phyloP scores from a whole-genome alignment of 2,888 invertebrate genomes.

The Protodeltote pygarga region DNA sequence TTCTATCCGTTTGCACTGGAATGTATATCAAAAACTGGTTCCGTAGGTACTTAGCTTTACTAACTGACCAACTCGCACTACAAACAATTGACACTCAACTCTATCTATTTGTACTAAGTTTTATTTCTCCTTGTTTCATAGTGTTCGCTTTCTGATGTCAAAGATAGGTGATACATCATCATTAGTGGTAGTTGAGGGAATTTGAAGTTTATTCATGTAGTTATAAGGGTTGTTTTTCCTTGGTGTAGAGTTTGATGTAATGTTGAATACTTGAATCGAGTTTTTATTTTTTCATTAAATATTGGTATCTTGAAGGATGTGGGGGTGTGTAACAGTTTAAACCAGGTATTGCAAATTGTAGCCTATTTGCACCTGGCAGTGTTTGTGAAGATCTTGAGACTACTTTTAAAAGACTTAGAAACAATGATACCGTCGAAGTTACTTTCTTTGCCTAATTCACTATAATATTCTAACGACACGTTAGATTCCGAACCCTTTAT shows the following conservation, averaged over 20 bases:
- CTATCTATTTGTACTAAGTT: conserved; percentile 2
- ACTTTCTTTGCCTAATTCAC: no score
- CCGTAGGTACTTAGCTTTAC: conserved; percentile 63
- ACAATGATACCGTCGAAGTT: no score
- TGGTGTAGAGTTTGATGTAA: neutral
- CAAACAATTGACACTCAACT: conserved; percentile 20
- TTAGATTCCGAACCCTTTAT: no score
- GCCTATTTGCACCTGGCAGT: no score
- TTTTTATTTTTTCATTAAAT: conserved; percentile 20
- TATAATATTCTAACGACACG: no score
- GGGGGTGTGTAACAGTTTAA: no score
- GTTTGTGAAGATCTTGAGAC: no score
- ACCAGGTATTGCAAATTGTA: no score
- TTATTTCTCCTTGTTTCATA: neutral
- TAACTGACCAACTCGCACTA: conserved; percentile 56
- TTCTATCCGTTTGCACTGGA: conserved; percentile 59
- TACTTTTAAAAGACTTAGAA: no score
- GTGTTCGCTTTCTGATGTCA: conserved; percentile 31
- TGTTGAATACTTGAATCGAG: conserved; percentile 4
- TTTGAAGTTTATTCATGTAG: neutral
- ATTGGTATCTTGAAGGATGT: conserved; percentile 1
- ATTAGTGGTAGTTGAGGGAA: conserved; percentile 32
- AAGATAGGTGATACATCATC: conserved; percentile 44
- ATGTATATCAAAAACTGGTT: conserved; percentile 72
- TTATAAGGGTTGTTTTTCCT: conserved; percentile 15